phyloP scores from a whole-genome alignment of 2,888 invertebrate genomes.

The Papilio protenor region DNA sequence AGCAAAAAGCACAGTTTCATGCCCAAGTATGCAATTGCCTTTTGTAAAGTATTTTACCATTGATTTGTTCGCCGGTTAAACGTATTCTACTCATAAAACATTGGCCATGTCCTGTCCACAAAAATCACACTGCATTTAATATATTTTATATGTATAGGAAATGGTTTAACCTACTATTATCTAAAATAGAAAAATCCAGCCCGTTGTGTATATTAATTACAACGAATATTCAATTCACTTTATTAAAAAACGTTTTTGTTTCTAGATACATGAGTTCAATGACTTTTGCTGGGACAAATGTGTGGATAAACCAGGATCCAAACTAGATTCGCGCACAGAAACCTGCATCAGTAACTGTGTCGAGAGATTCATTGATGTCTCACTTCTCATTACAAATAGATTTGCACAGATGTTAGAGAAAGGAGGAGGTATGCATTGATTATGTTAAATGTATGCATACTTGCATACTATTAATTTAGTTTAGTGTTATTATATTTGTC shows the following conservation, averaged over 20 bases:
- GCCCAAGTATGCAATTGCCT: conserved; percentile 87
- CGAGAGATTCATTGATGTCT: conserved; percentile 96
- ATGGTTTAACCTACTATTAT: neutral
- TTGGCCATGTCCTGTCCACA: neutral
- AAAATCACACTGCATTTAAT: neutral
- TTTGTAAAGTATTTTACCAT: neutral
- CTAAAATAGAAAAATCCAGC: neutral
- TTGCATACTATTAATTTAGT: conserved; percentile 9
- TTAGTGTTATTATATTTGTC: conserved; percentile 7
- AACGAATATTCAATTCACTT: neutral
- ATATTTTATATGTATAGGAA: neutral
- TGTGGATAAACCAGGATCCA: conserved; percentile 94
- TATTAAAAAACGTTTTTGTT: conserved; percentile 49
- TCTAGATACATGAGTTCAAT: conserved; percentile 95
- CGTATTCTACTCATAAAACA: neutral
- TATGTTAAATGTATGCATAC: conserved; percentile 2
- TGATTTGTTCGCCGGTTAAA: neutral
- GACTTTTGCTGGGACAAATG: conserved; percentile 99
- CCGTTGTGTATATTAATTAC: neutral
- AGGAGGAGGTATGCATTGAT: conserved; percentile 84
- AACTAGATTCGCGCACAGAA: conserved; percentile 94
- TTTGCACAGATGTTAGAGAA: conserved; percentile 95
- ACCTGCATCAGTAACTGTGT: conserved; percentile 96
- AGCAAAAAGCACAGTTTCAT: conserved; percentile 95
- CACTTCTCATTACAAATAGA: conserved; percentile 93